Evolutionary conservation across 2,888 invertebrate genomes (phyloP), one percentile per base, ranked within the genome.

Genomic region (Crocallis elinguaria): DNA sequence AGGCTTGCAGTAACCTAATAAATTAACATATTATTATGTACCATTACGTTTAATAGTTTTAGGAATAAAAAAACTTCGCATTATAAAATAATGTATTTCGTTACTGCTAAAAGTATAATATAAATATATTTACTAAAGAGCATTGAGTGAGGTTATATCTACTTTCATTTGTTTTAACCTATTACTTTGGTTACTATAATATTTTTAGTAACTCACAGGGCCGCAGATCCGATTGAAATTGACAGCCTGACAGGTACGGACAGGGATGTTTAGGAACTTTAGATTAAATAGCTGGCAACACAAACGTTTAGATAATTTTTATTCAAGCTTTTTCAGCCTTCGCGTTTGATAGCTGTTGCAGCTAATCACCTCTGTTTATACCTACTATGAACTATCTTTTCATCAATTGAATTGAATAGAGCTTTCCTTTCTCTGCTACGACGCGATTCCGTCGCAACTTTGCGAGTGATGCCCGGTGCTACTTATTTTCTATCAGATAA

Each of bases 381-480:
- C 54, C 59, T 37, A 54, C 48, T 12, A 2, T 6, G n/a, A 9
- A 0, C 12, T 41, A 27, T 38, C 32, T 43, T 38, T 41, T 43
- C 17, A 45, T 51, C 32, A 49, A 41, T 33, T 37, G 19, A 55
- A 57, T 56, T 44, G 45, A 61, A 58, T 53, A 53, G 35, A 57
- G 43, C 48, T 29, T 29, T 29, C 29, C 29, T 30, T 55, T 51
- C 67, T 57, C 57, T 62, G 45, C 62, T 44, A 25, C 39, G 16
- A 12, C 44, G 11, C 12, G 33, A 35, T 27, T 33, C 6, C 17
- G 33, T 23, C 21, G 27, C 7, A n/a, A n/a, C 13, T 41, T 64
- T 73, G 76, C 71, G 72, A 75, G 79, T 81, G 72, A 79, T 78
- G 73, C 25, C 6, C 14, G 8, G 27, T 51, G 12, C 21, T 14